Evolutionary conservation across 92 coral and sea anemone genomes (phyloP).

Genomic region (Parazoanthus darwini): DNA sequence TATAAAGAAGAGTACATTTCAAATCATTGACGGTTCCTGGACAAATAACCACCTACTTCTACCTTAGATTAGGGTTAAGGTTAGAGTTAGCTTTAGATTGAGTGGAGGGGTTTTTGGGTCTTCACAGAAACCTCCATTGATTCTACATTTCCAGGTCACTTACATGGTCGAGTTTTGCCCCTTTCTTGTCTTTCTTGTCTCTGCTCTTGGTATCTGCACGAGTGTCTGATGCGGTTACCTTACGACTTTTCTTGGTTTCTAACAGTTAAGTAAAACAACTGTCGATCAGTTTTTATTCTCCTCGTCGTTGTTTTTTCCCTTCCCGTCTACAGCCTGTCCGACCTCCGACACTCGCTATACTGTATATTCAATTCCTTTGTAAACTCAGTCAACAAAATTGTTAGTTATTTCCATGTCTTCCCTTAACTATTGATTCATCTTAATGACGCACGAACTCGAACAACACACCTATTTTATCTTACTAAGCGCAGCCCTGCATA

Average conservation of each 20-base stretch:
- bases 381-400: too few species aligned
- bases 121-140: background rate
- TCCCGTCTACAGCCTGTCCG: background rate
- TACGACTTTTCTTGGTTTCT: conserved; percentile 41
- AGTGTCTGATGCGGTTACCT: conserved; percentile 19
- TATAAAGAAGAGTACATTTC: too few species aligned
- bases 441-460: background rate
- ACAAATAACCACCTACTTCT: too few species aligned
- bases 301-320: background rate
- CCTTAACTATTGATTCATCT: background rate
- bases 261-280: background rate
- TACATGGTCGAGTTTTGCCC: conserved; percentile 18
- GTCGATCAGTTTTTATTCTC: background rate
- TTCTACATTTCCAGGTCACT: background rate
- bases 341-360: background rate
- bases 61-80: too few species aligned
- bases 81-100: background rate
- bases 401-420: background rate
- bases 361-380: too few species aligned
- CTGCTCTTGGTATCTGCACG: conserved; percentile 26
- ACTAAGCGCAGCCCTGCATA: background rate
- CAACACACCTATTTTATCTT: background rate
- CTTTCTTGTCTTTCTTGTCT: conserved; percentile 42
- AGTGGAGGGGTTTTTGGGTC: background rate
- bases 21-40: too few species aligned